phyloP scores from a whole-genome alignment of 1,140 invertebrate species.

The Polyergus mexicanus region DNA sequence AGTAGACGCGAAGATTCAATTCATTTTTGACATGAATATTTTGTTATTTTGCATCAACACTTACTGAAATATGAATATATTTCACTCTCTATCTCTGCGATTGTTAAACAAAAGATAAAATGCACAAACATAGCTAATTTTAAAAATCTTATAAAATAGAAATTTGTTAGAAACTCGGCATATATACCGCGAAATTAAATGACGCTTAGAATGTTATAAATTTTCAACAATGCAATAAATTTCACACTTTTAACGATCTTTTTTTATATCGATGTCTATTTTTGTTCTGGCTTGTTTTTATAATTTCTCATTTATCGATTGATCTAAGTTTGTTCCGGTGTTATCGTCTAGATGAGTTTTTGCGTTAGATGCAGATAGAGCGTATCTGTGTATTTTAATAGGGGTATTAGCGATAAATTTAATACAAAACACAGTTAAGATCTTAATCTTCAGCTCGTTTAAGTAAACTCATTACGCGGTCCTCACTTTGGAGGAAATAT shows the following conservation, averaged over 20 bases:
- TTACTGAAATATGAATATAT: conserved; percentile 20
- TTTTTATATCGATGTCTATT: conserved; percentile 4
- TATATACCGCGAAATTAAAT: neutral
- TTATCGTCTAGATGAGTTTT: conserved; percentile 9
- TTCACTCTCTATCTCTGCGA: neutral
- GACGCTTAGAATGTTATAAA: neutral
- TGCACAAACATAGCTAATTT: neutral
- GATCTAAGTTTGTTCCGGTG: neutral
- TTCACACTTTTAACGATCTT: neutral
- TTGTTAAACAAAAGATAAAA: conserved; percentile 14
- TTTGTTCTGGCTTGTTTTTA: neutral
- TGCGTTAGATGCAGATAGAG: neutral
- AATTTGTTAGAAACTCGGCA: neutral
- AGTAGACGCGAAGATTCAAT: neutral
- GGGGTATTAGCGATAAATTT: conserved; percentile 64
- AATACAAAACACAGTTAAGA: conserved; percentile 58
- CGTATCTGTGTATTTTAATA: conserved; percentile 48
- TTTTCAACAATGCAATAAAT: neutral
- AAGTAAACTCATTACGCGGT: conserved; percentile 63
- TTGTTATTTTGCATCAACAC: neutral
- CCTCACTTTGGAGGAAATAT: conserved; percentile 55
- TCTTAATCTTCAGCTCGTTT: conserved; percentile 66
- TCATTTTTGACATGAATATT: neutral
- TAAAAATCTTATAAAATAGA: conserved; percentile 10
- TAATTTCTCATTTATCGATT: conserved; percentile 3